These are phyloP conservation scores for Junco hyemalis DNA, from an alignment of 2,113 vertebrate genomes.

Conservation along the genomic window DNA sequence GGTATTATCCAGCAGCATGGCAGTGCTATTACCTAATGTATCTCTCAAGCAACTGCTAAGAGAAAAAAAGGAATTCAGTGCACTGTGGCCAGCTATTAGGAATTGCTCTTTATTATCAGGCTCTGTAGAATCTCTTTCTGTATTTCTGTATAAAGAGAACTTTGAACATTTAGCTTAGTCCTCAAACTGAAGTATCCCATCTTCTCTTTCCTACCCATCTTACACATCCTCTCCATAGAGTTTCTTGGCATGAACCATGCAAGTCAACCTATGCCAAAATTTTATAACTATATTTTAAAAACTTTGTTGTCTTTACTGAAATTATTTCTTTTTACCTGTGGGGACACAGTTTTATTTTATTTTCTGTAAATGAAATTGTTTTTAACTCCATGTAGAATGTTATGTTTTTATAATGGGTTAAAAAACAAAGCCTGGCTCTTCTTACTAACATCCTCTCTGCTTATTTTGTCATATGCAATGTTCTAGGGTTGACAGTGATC, in stretches of 20 bases:
- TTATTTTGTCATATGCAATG: background rate
- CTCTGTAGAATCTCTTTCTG: background rate
- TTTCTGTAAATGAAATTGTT: background rate
- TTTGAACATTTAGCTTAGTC: background rate
- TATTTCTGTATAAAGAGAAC: background rate
- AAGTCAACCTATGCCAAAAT: background rate
- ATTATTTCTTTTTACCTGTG: background rate
- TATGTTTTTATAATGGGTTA: background rate
- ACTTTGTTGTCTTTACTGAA: background rate
- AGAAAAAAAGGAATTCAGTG: background rate
- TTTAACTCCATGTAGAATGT: background rate
- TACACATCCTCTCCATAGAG: background rate
- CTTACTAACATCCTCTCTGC: background rate
- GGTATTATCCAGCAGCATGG: background rate
- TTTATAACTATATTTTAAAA: background rate
- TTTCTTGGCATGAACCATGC: background rate
- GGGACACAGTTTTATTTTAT: background rate
- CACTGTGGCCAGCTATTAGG: background rate
- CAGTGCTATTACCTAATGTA: conserved; percentile 1
- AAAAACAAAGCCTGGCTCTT: background rate
- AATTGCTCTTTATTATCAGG: background rate
- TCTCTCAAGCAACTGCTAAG: background rate
- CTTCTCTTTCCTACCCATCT: background rate
- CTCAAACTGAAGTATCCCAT: background rate
- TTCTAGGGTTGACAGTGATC: background rate